Percentiles rank a stretch among this genome's conserved stretches.
These are phyloP conservation scores for Stenopsyche tienmushanensis DNA, from an alignment of 1,140 invertebrate species.

Conservation along the genomic window DNA sequence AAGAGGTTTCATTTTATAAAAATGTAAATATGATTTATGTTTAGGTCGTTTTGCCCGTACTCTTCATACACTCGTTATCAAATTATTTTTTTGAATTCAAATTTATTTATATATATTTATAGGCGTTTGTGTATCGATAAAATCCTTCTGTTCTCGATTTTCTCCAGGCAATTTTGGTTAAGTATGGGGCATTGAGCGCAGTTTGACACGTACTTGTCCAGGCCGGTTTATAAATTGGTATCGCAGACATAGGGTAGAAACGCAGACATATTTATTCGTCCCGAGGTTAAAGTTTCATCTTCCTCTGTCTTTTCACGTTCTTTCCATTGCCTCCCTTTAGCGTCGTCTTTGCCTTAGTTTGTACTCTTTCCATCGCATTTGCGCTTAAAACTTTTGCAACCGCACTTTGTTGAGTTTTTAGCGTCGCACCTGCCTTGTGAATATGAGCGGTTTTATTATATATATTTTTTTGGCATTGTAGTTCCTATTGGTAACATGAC, in stretches of 20 bases:
- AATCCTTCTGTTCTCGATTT: too few relatives aligned
- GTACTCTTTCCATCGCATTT: background rate
- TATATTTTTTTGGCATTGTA: too few relatives aligned
- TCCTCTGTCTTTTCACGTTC: constrained; percentile 2
- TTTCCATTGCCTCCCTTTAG: background rate
- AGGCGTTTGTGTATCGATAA: too few relatives aligned
- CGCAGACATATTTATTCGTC: constrained; percentile 34
- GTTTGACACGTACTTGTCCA: background rate
- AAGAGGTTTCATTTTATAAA: too few relatives aligned
- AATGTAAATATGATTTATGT: too few relatives aligned
- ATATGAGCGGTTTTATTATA: background rate
- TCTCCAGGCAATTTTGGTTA: background rate
- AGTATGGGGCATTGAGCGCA: too few relatives aligned
- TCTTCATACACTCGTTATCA: too few relatives aligned
- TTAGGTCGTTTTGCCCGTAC: too few relatives aligned
- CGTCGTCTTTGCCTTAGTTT: background rate
- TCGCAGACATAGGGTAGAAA: background rate
- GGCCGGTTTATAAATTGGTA: background rate
- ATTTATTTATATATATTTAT: too few relatives aligned
- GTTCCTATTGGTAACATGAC: too few relatives aligned
- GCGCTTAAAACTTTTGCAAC: background rate
- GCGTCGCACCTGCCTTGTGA: background rate
- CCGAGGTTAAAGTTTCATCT: constrained; percentile 27
- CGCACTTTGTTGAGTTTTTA: background rate
- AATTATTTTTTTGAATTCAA: too few relatives aligned